Evolutionary conservation across 2,888 invertebrate genomes (phyloP), one percentile per base, ranked within the genome.

Genomic region (Clanis bilineata): DNA sequence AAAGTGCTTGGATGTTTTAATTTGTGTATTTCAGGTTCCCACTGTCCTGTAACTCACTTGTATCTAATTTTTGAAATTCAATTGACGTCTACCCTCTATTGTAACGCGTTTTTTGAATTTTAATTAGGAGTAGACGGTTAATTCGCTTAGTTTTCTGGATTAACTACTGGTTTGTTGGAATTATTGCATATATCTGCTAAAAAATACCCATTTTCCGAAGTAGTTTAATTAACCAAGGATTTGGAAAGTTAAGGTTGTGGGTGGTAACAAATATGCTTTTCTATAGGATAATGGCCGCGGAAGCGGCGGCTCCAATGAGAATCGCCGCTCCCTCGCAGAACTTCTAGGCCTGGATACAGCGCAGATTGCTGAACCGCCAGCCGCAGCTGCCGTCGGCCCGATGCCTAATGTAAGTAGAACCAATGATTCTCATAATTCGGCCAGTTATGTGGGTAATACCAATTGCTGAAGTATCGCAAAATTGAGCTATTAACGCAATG

Each of bases 281-380:
- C n/a, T n/a, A n/a, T n/a, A 90, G 90, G 88, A 86, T 47, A 81
- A 77, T 18, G 69, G 73, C 69, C 83, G 88, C 60, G 81, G 79
- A 54, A 79, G 83, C 76, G 86, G 84, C 62, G 80, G 86, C 62
- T 77, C 86, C 1, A 74, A 69, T 12, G 87, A 86, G 66, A 82
- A 83, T 66, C 83, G 84, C 18, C 86, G 81, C 54, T 86, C 90
- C 10, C 69, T 88, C 39, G 79, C 82, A 0, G 88, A 89, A 22
- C 80, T 87, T 57, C 64, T 85, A 32, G 84, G 81, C 4, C 68
- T 85, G 28, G 85, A 87, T 61, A 64, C 79, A 0, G 64, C 77
- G 1, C 78, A 71, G 45, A 70, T 82, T 5, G 58, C 73, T 0
- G 80, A 80, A 45, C 72, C 81, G 0, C 77, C 80, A 0, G 67